Conservation (phyloP, 2,797 vertebrate genomes). For the Coendou prehensilis region DNA sequence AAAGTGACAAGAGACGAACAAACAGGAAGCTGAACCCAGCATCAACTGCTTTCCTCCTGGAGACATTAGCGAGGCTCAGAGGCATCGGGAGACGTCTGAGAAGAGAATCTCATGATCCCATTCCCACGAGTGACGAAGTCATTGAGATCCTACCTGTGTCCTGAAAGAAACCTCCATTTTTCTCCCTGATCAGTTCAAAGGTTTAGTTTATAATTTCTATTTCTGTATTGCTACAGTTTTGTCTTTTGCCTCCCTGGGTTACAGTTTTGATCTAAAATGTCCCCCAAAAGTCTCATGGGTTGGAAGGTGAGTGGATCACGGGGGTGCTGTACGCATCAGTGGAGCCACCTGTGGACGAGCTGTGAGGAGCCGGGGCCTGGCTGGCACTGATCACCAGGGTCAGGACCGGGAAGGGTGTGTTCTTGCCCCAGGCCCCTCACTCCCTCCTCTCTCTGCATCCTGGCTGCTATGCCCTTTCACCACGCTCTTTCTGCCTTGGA, state of each 20-base stretch:
- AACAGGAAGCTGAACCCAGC: neutral
- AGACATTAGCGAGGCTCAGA: neutral
- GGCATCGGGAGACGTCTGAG: neutral
- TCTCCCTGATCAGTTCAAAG: neutral
- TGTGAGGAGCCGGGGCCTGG: neutral
- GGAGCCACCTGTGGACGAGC: neutral
- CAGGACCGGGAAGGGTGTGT: neutral
- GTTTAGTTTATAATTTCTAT: neutral
- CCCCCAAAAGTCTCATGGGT: neutral
- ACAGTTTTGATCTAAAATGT: neutral
- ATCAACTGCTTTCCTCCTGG: neutral
- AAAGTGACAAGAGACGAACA: neutral
- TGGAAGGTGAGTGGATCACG: neutral
- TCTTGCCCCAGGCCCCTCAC: neutral
- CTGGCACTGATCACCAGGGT: too few species aligned
- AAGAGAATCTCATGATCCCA: neutral
- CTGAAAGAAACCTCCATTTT: neutral
- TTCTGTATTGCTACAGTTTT: constrained; percentile 23
- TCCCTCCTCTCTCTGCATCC: neutral
- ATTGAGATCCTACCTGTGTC: neutral
- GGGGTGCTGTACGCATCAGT: too few species aligned
- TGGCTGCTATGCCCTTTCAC: neutral
- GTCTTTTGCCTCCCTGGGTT: neutral
- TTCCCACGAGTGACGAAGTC: neutral
- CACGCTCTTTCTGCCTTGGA: neutral